Evolutionary conservation across 2,113 vertebrate genomes (phyloP).

Genomic region (Gambusia holbrooki): DNA sequence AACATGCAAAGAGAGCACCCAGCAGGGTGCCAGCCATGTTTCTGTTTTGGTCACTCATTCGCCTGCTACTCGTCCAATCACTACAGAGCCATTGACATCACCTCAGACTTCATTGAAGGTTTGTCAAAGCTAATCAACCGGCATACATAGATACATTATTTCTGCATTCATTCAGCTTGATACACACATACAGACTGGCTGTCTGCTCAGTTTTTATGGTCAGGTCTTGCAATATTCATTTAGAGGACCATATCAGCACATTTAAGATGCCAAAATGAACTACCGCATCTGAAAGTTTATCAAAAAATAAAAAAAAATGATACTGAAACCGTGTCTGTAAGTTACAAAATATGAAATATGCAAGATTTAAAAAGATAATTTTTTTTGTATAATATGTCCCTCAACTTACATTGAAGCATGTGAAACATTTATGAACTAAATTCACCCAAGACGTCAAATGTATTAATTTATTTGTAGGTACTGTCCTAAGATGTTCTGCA

Average conservation of each 20-base stretch:
- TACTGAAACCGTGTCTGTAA: background rate
- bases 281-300: background rate
- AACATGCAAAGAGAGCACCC: constrained; percentile 83
- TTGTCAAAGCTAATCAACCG: constrained; percentile 11
- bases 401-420: no score
- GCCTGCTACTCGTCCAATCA: constrained; percentile 78
- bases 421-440: no score
- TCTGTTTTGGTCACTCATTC: constrained; percentile 91
- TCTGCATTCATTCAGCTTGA: background rate
- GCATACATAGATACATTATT: background rate
- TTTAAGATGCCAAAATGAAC: background rate
- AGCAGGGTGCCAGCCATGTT: constrained; percentile 87
- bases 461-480: no score
- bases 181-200: background rate
- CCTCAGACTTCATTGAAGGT: constrained; percentile 87
- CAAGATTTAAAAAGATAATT: no score
- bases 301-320: background rate
- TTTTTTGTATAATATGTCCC: no score
- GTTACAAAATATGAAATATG: background rate
- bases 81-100: constrained; percentile 75
- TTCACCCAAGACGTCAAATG: no score
- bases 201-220: background rate
- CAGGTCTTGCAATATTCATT: no score
- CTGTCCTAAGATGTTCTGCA: no score
- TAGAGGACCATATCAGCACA: background rate